Conservation (phyloP, 1,140 invertebrate genomes). For the Aphis craccivora region DNA sequence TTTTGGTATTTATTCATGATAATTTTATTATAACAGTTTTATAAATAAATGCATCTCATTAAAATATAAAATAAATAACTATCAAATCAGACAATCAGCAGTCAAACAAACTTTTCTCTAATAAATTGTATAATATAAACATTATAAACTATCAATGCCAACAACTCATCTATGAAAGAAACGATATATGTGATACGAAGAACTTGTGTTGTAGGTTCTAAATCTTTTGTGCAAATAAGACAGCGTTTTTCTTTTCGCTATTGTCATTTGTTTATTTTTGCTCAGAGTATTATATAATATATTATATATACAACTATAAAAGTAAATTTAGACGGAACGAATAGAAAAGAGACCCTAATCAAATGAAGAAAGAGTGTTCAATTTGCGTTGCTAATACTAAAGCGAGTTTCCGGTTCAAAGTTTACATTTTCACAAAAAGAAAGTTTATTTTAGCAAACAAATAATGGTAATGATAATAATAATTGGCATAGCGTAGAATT, state of each 20-base stretch:
- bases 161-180: background rate
- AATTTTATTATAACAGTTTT: too few species aligned
- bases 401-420: slow-evolving; percentile 12
- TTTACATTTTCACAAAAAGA: background rate
- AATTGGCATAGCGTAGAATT: background rate
- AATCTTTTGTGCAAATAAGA: slow-evolving; percentile 1
- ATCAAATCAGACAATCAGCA: background rate
- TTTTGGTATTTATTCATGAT: too few species aligned
- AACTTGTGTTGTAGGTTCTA: background rate
- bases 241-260: background rate
- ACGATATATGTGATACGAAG: background rate
- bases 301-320: background rate
- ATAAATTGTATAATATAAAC: background rate
- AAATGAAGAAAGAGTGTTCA: slow-evolving; percentile 2
- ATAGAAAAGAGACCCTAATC: background rate
- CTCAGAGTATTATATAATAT: background rate
- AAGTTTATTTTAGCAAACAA: slow-evolving; percentile 26
- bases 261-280: slow-evolving; percentile 20
- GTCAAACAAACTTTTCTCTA: background rate
- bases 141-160: background rate
- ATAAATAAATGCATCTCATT: too few species aligned
- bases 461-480: slow-evolving; percentile 26
- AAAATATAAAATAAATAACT: too few species aligned
- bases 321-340: background rate
- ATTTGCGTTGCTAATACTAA: slow-evolving; percentile 20